These are phyloP conservation scores for Galbula dea DNA, from an alignment of 2,113 vertebrate species.

Conservation along the genomic window DNA sequence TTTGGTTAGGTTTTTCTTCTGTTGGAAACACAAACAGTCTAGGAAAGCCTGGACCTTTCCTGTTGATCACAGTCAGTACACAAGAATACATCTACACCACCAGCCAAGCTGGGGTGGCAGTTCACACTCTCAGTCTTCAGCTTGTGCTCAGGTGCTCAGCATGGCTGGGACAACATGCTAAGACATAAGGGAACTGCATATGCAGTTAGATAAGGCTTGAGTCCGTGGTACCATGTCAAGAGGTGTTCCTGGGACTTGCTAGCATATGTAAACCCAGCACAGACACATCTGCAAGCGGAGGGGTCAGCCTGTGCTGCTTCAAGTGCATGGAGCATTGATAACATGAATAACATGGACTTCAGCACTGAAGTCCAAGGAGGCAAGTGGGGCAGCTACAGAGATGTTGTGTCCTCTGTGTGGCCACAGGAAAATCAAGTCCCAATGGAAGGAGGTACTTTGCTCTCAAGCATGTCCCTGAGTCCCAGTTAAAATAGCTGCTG, in stretches of 20 bases:
- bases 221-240: accelerated
- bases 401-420: neutral
- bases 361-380: neutral
- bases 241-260: neutral
- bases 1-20: neutral
- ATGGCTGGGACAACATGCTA: neutral
- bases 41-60: neutral
- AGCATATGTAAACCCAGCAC: neutral
- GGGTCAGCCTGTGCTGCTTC: neutral
- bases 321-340: neutral
- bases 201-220: neutral
- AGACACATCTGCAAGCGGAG: neutral
- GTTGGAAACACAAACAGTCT: neutral
- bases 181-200: neutral
- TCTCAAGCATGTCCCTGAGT: neutral
- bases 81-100: neutral
- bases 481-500: neutral
- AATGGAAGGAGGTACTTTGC: neutral
- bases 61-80: neutral
- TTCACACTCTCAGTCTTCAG: neutral
- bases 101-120: neutral
- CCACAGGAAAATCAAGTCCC: neutral
- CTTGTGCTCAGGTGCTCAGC: neutral
- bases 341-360: neutral
- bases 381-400: neutral